These are phyloP conservation scores for Pasiphila rectangulata DNA, from an alignment of 2,888 invertebrate species.

Conservation along the genomic window DNA sequence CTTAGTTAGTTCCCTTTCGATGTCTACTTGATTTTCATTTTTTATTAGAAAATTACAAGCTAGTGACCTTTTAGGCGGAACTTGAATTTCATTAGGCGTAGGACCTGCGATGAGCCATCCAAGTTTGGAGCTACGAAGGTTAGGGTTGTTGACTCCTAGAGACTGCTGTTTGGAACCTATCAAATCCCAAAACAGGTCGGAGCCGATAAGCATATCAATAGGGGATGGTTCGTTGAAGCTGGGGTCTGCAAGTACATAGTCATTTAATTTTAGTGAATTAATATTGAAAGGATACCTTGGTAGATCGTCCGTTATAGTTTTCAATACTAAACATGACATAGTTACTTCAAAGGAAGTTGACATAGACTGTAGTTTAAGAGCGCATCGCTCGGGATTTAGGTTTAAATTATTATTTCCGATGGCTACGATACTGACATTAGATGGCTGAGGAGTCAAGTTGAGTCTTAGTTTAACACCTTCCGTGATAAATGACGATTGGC, in stretches of 20 bases:
- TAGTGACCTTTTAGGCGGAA: background rate
- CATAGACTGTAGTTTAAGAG: background rate
- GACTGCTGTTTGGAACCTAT: constrained; percentile 17
- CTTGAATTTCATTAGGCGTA: constrained; percentile 7
- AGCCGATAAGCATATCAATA: constrained; percentile 26
- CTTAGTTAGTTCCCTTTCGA: background rate
- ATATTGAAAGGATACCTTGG: background rate
- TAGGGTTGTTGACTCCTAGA: constrained; percentile 16
- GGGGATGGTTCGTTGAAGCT: constrained; percentile 18
- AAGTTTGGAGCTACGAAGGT: constrained; percentile 20
- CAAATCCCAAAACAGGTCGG: constrained; percentile 29
- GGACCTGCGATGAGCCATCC: constrained; percentile 26
- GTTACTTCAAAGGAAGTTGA: background rate
- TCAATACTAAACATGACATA: background rate
- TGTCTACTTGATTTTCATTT: background rate
- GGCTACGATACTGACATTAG: background rate
- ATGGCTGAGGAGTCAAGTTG: background rate
- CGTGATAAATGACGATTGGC: background rate
- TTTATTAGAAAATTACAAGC: background rate
- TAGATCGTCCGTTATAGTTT: background rate
- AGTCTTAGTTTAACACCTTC: background rate
- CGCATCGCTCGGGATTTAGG: background rate
- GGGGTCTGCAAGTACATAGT: constrained; percentile 20
- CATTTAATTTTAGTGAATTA: background rate
- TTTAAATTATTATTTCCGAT: background rate